Evolutionary conservation across 1,140 invertebrate species (phyloP), one percentile per base, ranked within the genome.

Genomic region (Mycetomoellerius zeteki): DNA sequence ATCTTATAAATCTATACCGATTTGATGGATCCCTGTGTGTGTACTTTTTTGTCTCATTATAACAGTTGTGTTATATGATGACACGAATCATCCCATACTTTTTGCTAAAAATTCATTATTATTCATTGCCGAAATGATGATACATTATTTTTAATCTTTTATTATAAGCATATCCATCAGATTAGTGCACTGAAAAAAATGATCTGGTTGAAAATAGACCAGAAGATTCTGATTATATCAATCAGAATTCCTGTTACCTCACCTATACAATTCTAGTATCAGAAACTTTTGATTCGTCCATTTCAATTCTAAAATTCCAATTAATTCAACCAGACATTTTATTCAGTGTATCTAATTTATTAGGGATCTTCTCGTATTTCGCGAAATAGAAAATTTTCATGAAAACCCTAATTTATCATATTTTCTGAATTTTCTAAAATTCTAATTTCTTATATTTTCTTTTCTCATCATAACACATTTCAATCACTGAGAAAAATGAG

Each of bases 61-160:
- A 67, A 78, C 77, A 67, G 62, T 71, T 24, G n/a, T 27, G n/a
- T n/a, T n/a, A n/a, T n/a, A n/a, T n/a, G n/a, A 37, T 21, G 24
- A 47, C 24, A 77, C 3, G 33, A 62, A 64, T 30, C 14, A 10
- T 30, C 30, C 47, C 8, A 2, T 10, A 21, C 7, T 7, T 62
- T 47, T 1, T 21, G 19, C 37, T 21, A 21, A 65, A 64, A 65
- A 14, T 64, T 47, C 3, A 19, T 10, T 58, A 30, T n/a, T 30
- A 37, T 37, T n/a, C 0, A 76, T 58, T 24, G 16, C 16, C 0
- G 8, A 76, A 43, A 24, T 62, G 50, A 67, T 16, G 14, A 47
- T 37, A 37, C 14, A 0, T 76, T 33, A 21, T 37, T 33, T 75
- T 75, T 3, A 24, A 43, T 27, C 6, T 56, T 73, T 7, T 2